These are phyloP conservation scores for Enteromius radiatus DNA, from an alignment of 2,797 vertebrate genomes.

Conservation along the genomic window DNA sequence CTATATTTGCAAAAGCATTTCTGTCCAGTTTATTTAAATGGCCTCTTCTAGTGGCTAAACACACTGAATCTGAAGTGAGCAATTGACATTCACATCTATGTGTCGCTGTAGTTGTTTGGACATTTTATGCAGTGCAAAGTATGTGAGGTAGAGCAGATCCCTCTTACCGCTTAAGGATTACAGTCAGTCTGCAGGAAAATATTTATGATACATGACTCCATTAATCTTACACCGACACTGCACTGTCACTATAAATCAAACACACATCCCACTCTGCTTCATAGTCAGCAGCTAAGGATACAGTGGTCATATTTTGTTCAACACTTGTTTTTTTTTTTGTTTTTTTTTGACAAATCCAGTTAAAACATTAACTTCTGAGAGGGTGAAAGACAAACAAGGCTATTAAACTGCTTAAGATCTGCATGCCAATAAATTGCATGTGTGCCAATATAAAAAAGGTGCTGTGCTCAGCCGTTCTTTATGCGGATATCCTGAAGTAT, in stretches of 20 bases:
- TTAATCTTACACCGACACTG: conserved; percentile 60
- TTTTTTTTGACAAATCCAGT: conserved; percentile 1
- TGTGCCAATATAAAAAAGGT: neutral
- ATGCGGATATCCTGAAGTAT: conserved; percentile 24
- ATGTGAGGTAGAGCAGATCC: conserved; percentile 25
- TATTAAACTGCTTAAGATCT: conserved; percentile 38
- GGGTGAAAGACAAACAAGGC: conserved; percentile 33
- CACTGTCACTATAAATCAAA: conserved; percentile 56
- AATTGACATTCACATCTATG: conserved; percentile 12
- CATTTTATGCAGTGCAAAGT: conserved; percentile 33
- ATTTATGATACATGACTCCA: conserved; percentile 63
- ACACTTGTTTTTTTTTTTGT: neutral
- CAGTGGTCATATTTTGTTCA: neutral
- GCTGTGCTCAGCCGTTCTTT: conserved; percentile 27
- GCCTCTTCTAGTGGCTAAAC: neutral
- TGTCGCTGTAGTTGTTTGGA: conserved; percentile 8
- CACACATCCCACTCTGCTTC: conserved; percentile 32
- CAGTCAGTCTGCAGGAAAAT: conserved; percentile 51
- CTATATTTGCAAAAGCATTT: neutral
- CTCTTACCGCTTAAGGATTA: conserved; percentile 52
- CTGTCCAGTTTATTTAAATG: neutral
- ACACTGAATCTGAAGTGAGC: neutral
- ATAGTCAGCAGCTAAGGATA: conserved; percentile 20
- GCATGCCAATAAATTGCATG: conserved; percentile 16
- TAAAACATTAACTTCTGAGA: conserved; percentile 15